phyloP scores from a whole-genome alignment of 2,113 vertebrate species.

The Dascyllus trimaculatus region DNA sequence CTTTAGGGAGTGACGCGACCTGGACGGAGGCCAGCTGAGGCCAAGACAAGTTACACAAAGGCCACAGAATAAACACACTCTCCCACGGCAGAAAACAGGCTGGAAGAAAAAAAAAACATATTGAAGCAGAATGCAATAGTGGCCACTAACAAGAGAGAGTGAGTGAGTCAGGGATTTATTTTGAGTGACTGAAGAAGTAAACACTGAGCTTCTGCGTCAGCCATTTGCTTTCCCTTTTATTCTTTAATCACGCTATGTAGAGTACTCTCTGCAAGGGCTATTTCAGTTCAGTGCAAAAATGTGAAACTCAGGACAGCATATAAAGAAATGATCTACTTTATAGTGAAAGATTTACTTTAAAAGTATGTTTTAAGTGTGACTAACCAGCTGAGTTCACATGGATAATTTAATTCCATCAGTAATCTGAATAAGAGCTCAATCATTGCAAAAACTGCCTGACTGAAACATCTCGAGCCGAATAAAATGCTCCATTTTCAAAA shows the following conservation, averaged over 20 bases:
- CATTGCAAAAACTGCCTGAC: not conserved
- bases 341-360: constrained; percentile 12
- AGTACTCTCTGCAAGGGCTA: constrained; percentile 1
- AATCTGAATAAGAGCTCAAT: constrained; percentile 21
- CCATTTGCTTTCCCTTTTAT: constrained; percentile 8
- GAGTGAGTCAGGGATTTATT: constrained; percentile 44
- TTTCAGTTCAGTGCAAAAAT: not conserved
- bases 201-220: constrained; percentile 4
- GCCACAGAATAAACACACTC: constrained; percentile 22
- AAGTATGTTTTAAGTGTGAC: constrained; percentile 8
- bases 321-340: not conserved
- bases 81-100: constrained; percentile 34
- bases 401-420: constrained; percentile 17
- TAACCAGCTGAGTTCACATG: not conserved
- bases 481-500: constrained; percentile 14
- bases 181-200: constrained; percentile 28
- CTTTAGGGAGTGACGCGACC: constrained; percentile 43
- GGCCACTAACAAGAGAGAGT: constrained; percentile 2
- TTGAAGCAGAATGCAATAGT: constrained; percentile 28
- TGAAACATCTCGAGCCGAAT: constrained; percentile 15
- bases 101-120: constrained; percentile 4
- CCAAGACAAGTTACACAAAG: constrained; percentile 25
- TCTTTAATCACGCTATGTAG: constrained; percentile 18
- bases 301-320: not conserved
- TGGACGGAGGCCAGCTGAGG: constrained; percentile 17